Percentiles rank a stretch among this genome's conserved stretches.
These are phyloP conservation scores for Lapara coniferarum DNA, from an alignment of 2,888 invertebrate species.

Conservation along the genomic window DNA sequence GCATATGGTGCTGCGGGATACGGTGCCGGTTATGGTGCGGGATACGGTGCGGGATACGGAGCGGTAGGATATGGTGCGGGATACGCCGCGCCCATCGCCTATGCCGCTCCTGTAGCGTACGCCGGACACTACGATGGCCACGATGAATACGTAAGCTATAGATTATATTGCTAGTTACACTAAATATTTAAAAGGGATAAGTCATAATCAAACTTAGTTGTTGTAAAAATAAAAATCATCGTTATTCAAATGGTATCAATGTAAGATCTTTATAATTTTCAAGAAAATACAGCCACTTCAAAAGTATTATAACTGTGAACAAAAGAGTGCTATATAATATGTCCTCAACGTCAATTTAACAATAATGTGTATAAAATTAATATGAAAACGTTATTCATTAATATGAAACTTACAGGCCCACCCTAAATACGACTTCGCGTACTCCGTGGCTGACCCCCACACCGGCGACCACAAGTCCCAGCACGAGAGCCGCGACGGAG, in stretches of 20 bases:
- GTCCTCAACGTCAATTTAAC: too few relatives aligned
- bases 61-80: constrained; percentile 30
- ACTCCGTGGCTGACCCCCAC: constrained; percentile 82
- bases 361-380: too few relatives aligned
- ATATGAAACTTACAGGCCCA: constrained; percentile 52
- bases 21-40: constrained; percentile 28
- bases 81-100: constrained; percentile 30
- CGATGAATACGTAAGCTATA: constrained; percentile 31
- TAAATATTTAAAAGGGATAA: too few relatives aligned
- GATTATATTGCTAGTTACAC: background rate
- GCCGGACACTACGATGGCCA: constrained; percentile 34
- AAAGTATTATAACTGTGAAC: too few relatives aligned
- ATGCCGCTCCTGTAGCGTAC: constrained; percentile 34
- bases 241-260: too few relatives aligned
- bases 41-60: constrained; percentile 29
- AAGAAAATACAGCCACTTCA: too few relatives aligned
- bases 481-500: constrained; percentile 80
- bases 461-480: constrained; percentile 82
- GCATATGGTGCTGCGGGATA: constrained; percentile 32
- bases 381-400: too few relatives aligned
- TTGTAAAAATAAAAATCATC: too few relatives aligned
- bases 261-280: too few relatives aligned
- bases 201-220: too few relatives aligned
- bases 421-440: constrained; percentile 76
- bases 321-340: too few relatives aligned